Base-by-base conservation (phyloP, 1,140 invertebrate species). In the Akabosia matsudoensis region DNA sequence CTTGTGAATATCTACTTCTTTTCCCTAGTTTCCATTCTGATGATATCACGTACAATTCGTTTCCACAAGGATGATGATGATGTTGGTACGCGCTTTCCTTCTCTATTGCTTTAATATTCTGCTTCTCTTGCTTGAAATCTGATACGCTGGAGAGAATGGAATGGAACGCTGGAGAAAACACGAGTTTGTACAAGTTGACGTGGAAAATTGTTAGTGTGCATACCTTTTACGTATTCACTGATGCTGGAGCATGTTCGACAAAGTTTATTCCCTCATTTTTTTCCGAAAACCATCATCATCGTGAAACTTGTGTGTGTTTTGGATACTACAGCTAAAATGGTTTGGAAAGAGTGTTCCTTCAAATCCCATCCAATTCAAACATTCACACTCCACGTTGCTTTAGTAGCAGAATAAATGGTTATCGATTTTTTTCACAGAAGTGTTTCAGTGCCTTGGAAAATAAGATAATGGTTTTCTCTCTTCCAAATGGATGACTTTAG, bases 111-210 rank as follows among this genome's bases (percentile, higher is more conserved):
- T 18, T 45, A 45, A 10, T 45, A 7, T 7, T 45, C 18, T 45
- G 37, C 18, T 45, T 18, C 7, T 10, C 31, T 22, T 22, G 3
- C 61, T 67, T 67, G 61, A 7, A 67, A 67, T 31, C 61, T 67
- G 61, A 67, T 28, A 67, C 61, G 61, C 7, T 24, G 54, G 54
- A 67, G 24, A 67, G 28, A 67, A 67, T 67, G 61, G 61, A 67
- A 67, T 67, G 61, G 61, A 67, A 67, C 61, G 61, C 61, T 67
- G 61, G 61, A 67, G 61, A 67, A 67, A 67, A 67, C 61, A 30
- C 61, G n/a, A n/a, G n/a, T n/a, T n/a, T n/a, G n/a, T n/a, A n/a
- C n/a, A n/a, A n/a, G n/a, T n/a, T n/a, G n/a, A n/a, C n/a, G 61
- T 67, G 61, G 28, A 67, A 67, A 67, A 67, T n/a, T 67, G 61